Evolutionary conservation across 2,888 invertebrate species (phyloP).

Genomic region (Tinea semifulvella): DNA sequence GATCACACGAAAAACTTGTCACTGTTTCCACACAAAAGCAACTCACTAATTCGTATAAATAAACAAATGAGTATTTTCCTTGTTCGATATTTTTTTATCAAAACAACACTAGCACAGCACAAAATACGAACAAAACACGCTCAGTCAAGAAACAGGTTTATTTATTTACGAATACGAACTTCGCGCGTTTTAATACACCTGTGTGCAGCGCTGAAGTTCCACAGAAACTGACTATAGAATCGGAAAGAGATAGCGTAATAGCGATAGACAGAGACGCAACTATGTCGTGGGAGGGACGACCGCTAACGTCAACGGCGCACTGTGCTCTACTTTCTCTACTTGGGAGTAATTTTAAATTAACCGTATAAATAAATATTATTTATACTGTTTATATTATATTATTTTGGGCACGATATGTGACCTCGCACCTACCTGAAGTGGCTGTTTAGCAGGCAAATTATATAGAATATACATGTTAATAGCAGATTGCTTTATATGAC

Average conservation of each 20-base stretch:
- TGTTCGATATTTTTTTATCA: conserved; percentile 16
- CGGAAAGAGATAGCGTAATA: conserved; percentile 48
- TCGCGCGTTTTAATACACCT: conserved; percentile 35
- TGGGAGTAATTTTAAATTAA: not conserved
- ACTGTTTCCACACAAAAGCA: conserved; percentile 43
- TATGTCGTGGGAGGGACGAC: conserved; percentile 54
- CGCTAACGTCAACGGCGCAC: conserved; percentile 51
- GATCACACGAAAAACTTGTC: conserved; percentile 29
- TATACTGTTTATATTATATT: no score
- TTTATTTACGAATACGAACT: conserved; percentile 41
- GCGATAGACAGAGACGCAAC: conserved; percentile 43
- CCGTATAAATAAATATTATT: not conserved
- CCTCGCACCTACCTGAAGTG: no score
- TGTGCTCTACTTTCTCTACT: conserved; percentile 34
- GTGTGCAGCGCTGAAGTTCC: conserved; percentile 40
- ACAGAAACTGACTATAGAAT: conserved; percentile 51
- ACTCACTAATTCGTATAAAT: conserved; percentile 14
- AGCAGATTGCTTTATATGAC: no score
- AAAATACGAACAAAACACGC: not conserved
- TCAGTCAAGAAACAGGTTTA: conserved; percentile 31
- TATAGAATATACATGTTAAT: no score
- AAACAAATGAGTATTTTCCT: conserved; percentile 16
- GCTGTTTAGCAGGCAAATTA: no score
- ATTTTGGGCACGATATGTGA: no score
- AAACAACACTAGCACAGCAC: conserved; percentile 16